Evolutionary conservation across 2,113 vertebrate genomes (phyloP).

Genomic region (Equus przewalskii): DNA sequence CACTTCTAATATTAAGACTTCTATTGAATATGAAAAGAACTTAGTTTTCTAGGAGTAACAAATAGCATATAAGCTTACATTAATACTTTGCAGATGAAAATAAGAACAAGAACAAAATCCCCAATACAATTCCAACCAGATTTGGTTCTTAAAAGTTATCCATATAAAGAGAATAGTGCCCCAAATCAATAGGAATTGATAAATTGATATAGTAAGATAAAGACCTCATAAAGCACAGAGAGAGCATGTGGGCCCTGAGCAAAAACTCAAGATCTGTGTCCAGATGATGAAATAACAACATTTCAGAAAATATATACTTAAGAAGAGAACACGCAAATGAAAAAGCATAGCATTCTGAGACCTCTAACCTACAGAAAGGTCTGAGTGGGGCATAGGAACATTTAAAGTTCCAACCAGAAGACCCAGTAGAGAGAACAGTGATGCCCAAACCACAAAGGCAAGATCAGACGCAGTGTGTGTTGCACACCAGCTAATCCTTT

Average conservation of each 20-base stretch:
- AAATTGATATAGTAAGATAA: not conserved
- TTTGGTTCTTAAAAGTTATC: not conserved
- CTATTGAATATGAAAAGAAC: not conserved
- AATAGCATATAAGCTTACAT: not conserved
- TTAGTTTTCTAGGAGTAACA: not conserved
- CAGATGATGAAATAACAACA: no score
- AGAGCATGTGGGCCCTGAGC: no score
- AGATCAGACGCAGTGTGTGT: rapidly evolving
- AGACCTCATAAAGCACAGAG: not conserved
- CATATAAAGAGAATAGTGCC: not conserved
- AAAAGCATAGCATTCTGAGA: not conserved
- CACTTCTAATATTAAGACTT: not conserved
- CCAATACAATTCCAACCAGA: not conserved
- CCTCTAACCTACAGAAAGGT: not conserved
- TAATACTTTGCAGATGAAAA: not conserved
- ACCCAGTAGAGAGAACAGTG: not conserved
- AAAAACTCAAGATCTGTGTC: not conserved
- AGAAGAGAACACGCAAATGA: not conserved
- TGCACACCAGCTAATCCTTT: not conserved
- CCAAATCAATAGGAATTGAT: not conserved
- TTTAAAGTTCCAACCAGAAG: not conserved
- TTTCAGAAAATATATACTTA: not conserved
- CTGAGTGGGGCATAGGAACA: not conserved
- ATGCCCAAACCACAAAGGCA: not conserved
- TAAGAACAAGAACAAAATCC: not conserved